Base-by-base conservation (phyloP, 2,888 invertebrate genomes). In the Elmis aenea region DNA sequence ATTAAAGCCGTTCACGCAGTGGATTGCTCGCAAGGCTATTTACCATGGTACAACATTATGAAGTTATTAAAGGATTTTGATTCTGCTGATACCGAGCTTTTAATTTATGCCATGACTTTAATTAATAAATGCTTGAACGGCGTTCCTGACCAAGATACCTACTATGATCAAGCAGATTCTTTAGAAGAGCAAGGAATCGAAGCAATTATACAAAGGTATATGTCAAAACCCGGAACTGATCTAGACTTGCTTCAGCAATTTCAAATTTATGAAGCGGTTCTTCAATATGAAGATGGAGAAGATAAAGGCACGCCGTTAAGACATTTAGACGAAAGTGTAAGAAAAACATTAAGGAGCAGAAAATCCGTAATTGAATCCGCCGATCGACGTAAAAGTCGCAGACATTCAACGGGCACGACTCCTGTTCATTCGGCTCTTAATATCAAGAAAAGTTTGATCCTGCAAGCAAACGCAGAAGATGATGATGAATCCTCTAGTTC, bases 161-260 rank as follows among this genome's bases (percentile, higher is more conserved):
- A 95, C 69, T 99, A 96, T 62, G 96, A 99, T 66, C 91, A 99
- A 62, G 90, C 94, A 3, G 97, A 99, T 69, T 80, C 86, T 12
- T 71, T 99, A 46, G 97, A 97, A 64, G 93, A 95, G 51, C 94
- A 91, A 64, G 90, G 89, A 12, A 89, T 93, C 69, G 90, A 91
- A 62, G 77, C 80, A 30, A 83, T 91, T 14, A 85, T 91, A 50
- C 85, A 88, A 60, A 75, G 86, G 61, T 91, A 91, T 64, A 89
- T 91, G 86, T 83, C 87, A 6, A 87, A 88, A 64, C 90, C 88
- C 48, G 92, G 92, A 21, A 91, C 92, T 0, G 94, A 95, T 70
- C 73, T 93, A 52, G 95, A 95, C 71, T 76, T 96, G 15, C 71
- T 95, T 20, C 82, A 94, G 58, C 95, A 96, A 68, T 81, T 96